phyloP scores from a whole-genome alignment of 1,140 invertebrate species.

The Pseudomyrmex flavicornis region DNA sequence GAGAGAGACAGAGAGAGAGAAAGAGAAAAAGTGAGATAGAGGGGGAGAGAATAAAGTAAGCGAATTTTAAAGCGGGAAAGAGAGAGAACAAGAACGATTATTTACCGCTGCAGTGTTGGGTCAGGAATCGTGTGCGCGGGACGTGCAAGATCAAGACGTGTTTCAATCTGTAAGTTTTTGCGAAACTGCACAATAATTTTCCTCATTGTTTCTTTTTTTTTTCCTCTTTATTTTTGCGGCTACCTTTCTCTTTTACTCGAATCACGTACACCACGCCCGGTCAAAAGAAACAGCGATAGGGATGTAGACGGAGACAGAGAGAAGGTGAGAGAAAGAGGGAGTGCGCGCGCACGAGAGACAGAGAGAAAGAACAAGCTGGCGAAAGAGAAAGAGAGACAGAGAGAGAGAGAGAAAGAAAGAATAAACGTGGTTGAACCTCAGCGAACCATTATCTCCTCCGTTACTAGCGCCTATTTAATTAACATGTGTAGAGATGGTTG shows the following conservation, averaged over 20 bases:
- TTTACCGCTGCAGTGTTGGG: background rate
- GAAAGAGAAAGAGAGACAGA: background rate
- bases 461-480: constrained; percentile 78
- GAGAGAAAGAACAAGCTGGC: background rate
- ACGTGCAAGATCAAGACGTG: background rate
- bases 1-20: no score
- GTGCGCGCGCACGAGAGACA: background rate
- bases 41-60: background rate
- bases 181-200: background rate
- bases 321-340: background rate
- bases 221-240: constrained; percentile 9
- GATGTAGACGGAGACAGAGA: background rate
- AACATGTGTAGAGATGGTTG: constrained; percentile 81
- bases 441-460: constrained; percentile 69
- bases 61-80: background rate
- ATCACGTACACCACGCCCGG: constrained; percentile 65
- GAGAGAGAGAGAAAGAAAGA: constrained; percentile 1
- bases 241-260: constrained; percentile 44
- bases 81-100: background rate
- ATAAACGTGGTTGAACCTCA: background rate
- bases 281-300: constrained; percentile 60
- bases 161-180: constrained; percentile 39
- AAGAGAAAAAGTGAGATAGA: no score
- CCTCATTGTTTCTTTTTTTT: constrained; percentile 6
- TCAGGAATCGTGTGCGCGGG: background rate